Percentiles rank a stretch among this genome's conserved stretches.
Conservation (phyloP, 2,888 invertebrate genomes). For the Noctua janthina region DNA sequence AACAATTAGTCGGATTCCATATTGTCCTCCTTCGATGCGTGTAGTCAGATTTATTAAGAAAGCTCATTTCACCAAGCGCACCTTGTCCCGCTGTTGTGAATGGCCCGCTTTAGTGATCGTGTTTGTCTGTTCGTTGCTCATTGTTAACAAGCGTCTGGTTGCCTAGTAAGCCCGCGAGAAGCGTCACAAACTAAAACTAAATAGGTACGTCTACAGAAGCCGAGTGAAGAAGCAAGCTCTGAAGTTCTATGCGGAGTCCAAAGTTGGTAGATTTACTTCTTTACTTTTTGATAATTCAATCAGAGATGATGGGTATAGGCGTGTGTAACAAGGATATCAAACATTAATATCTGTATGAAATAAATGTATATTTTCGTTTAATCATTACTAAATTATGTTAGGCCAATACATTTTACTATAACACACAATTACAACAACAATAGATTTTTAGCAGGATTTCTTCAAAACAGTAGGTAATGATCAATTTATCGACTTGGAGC, state of each 20-base stretch:
- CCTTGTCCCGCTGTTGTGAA: constrained; percentile 77
- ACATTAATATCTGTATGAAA: constrained; percentile 60
- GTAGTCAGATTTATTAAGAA: constrained; percentile 73
- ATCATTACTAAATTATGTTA: constrained; percentile 61
- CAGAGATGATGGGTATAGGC: constrained; percentile 54
- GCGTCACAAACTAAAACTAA: constrained; percentile 79
- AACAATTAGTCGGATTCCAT: constrained; percentile 66
- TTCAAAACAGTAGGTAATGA: constrained; percentile 44
- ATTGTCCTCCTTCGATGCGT: constrained; percentile 75
- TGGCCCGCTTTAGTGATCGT: constrained; percentile 73
- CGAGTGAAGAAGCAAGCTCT: constrained; percentile 83
- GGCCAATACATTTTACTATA: constrained; percentile 66
- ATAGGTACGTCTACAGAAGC: constrained; percentile 83
- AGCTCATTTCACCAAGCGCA: constrained; percentile 81
- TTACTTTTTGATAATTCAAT: constrained; percentile 65
- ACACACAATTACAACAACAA: constrained; percentile 64
- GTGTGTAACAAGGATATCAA: constrained; percentile 61
- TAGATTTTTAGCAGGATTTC: constrained; percentile 45
- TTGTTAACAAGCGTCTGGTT: constrained; percentile 79
- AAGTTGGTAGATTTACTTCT: constrained; percentile 60
- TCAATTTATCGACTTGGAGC: constrained; percentile 68
- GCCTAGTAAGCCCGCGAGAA: constrained; percentile 80
- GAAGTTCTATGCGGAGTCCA: constrained; percentile 65
- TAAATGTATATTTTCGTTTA: constrained; percentile 63
- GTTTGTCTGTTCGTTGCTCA: constrained; percentile 73